Base-by-base conservation (phyloP, 2,113 vertebrate species). In the Periophthalmodon schlosseri region DNA sequence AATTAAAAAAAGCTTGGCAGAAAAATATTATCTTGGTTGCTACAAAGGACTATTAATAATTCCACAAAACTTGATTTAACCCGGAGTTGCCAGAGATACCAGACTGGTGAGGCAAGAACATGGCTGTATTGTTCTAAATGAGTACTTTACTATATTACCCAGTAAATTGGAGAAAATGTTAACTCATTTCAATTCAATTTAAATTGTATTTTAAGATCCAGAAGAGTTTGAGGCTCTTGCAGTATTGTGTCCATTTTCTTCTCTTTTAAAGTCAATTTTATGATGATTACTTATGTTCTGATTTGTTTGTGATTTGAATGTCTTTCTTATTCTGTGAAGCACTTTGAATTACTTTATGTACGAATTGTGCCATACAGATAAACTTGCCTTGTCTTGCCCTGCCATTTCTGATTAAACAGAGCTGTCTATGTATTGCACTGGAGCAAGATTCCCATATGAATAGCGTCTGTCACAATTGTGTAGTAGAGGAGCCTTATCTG, bases 11-110 rank as follows among this genome's bases (percentile, higher is more conserved):
- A 58, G 57, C 21, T 58, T 24, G 23, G 56, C 57, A 4, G 21
- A 34, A 61, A 34, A 28, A 58, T 6, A n/a, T 14, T 14, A 28
- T 60, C 21, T 24, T 14, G 21, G 23, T 9, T 28, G 57, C 57
- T 24, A 33, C 58, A 28, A 61, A 61, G 23, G 21, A 58, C 56
- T 58, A 58, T 58, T 58, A 58, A 58, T 58, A 58, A 58, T 58
- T 58, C 18, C 14, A 9, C 6, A 7, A 54, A 54, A 54, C 50
- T n/a, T 54, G 50, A 9, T 54, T 54, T 54, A 54, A 54, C 50
- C 50, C 20, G 20, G 20, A 54, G 50, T n/a, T 54, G 50, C 20
- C 50, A 54, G 50, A 54, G 20, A 54, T n/a, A 54, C 50, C 50
- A 54, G 50, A 54, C 50, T n/a, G 50, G 5, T 7, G 20, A 54